Percentiles rank a stretch among this genome's conserved stretches.
These are phyloP conservation scores for Falco columbarius DNA, from an alignment of 2,797 vertebrate species.

Conservation along the genomic window DNA sequence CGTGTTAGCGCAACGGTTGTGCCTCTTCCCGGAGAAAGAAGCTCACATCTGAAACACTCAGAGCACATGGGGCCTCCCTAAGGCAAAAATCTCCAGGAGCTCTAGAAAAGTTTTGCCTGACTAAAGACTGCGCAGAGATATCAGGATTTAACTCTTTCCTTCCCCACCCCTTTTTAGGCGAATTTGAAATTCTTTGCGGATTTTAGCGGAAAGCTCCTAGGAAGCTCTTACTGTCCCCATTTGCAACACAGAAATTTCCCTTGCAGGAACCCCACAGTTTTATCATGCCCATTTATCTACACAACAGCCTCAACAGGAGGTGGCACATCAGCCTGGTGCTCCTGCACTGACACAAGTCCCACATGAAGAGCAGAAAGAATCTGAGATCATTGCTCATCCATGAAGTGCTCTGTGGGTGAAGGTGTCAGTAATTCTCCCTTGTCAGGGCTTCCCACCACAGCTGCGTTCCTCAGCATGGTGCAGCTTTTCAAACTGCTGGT, in stretches of 20 bases:
- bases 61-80: not conserved
- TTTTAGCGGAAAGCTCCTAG: not conserved
- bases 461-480: fast-evolving
- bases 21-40: not conserved
- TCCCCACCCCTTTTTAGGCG: fast-evolving
- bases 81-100: not conserved
- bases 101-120: not conserved
- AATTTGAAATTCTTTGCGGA: not conserved
- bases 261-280: not conserved
- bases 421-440: not conserved
- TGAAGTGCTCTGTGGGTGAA: not conserved
- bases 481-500: not conserved
- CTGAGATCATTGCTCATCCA: not conserved
- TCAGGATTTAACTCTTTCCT: not conserved
- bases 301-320: fast-evolving
- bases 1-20: fast-evolving
- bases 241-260: not conserved
- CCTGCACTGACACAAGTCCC: not conserved
- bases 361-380: not conserved
- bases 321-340: not conserved
- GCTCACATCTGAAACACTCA: not conserved
- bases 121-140: not conserved
- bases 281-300: not conserved
- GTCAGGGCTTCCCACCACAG: not conserved
- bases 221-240: not conserved